These are phyloP conservation scores for Oncopodura yosiiana DNA, from an alignment of 1,140 invertebrate species.

Conservation along the genomic window DNA sequence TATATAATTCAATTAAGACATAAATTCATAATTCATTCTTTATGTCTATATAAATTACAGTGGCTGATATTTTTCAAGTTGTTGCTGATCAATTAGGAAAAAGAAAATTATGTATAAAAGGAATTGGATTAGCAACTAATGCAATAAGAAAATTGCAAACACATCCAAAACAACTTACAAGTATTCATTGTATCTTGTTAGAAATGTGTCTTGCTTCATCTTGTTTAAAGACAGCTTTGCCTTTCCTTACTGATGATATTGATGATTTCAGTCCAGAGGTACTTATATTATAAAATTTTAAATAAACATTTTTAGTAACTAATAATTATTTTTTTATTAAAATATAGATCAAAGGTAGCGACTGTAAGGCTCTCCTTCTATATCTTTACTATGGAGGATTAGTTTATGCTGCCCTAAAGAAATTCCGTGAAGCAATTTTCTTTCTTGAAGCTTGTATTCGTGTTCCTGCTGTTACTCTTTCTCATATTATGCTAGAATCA, in stretches of 20 bases:
- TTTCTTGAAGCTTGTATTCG: conserved; percentile 92
- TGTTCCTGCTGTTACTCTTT: conserved; percentile 82
- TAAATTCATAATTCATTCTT: neutral
- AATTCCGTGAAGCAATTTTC: conserved; percentile 82
- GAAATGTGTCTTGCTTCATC: conserved; percentile 84
- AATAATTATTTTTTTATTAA: conserved; percentile 13
- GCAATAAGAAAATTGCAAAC: conserved; percentile 83
- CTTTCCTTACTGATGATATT: conserved; percentile 81
- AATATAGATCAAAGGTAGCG: conserved; percentile 48
- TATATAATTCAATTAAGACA: neutral
- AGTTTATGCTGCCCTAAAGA: conserved; percentile 87
- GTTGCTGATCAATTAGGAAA: conserved; percentile 68
- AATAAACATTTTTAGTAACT: conserved; percentile 13
- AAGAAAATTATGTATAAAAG: conserved; percentile 63
- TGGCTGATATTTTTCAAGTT: conserved; percentile 76
- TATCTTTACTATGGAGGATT: conserved; percentile 97
- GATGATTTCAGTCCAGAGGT: conserved; percentile 80
- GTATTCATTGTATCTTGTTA: conserved; percentile 85
- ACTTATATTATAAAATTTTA: conserved; percentile 32
- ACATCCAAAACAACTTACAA: conserved; percentile 77
- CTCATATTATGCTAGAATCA: conserved; percentile 91
- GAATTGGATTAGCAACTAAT: conserved; percentile 69
- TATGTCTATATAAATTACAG: conserved; percentile 46
- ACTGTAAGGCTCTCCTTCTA: conserved; percentile 81
- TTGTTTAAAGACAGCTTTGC: conserved; percentile 81